phyloP scores from a whole-genome alignment of 2,797 vertebrate species.

The Mycteria americana region DNA sequence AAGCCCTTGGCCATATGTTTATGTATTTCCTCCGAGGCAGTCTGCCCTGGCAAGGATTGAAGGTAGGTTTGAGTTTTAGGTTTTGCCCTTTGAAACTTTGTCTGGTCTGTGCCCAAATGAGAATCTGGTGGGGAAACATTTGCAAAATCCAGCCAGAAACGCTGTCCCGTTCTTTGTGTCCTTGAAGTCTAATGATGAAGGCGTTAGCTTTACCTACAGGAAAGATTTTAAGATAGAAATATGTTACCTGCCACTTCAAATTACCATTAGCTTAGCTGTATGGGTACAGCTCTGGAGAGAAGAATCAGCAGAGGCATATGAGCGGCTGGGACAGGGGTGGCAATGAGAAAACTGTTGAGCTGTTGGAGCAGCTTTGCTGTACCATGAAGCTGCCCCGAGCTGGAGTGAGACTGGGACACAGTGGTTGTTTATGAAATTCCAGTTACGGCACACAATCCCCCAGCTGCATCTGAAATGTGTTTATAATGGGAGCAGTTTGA shows the following conservation, averaged over 20 bases:
- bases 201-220: neutral
- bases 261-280: neutral
- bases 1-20: conserved; percentile 99
- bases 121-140: neutral
- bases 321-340: neutral
- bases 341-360: neutral
- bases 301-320: neutral
- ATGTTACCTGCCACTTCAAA: neutral
- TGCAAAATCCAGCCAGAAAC: neutral
- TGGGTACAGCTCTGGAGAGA: neutral
- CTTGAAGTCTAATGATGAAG: neutral
- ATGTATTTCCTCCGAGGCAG: conserved; percentile 99
- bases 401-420: neutral
- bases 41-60: conserved; percentile 97
- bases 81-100: neutral
- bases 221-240: neutral
- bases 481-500: neutral
- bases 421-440: neutral
- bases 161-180: neutral
- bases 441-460: neutral
- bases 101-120: neutral
- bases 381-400: neutral
- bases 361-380: neutral
- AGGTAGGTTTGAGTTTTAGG: conserved; percentile 78
- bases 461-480: neutral